Percentiles rank a stretch among this genome's conserved stretches.
phyloP scores from a whole-genome alignment of 2,888 invertebrate species.

The Drosophila macrothrix region DNA sequence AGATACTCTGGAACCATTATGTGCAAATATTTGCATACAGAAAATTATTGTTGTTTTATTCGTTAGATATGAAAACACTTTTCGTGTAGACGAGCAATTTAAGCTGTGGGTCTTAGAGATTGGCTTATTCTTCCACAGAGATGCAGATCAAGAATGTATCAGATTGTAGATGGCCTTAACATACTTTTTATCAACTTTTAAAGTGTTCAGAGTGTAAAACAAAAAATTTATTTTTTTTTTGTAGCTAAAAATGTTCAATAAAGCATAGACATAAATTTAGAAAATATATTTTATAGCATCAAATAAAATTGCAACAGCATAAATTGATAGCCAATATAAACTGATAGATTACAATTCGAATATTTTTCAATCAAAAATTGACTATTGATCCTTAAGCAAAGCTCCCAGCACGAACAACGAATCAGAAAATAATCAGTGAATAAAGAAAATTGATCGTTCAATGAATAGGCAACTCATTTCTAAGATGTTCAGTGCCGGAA shows the following conservation, averaged over 20 bases:
- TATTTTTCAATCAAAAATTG: neutral
- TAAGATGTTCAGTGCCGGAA: slow-evolving; percentile 22
- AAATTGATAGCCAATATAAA: neutral
- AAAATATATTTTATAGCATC: neutral
- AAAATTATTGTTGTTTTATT: neutral
- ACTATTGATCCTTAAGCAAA: neutral
- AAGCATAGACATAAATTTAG: neutral
- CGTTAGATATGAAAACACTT: neutral
- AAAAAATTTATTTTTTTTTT: neutral
- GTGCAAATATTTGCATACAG: neutral
- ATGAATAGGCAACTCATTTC: slow-evolving; percentile 25
- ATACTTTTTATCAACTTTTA: neutral
- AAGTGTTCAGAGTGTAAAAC: neutral
- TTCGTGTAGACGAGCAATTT: neutral
- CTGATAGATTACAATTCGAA: too few species aligned
- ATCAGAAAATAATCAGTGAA: slow-evolving; percentile 1
- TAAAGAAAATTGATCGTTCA: slow-evolving; percentile 14
- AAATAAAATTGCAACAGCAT: neutral
- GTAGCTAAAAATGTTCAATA: neutral
- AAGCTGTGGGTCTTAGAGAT: neutral
- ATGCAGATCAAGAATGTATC: neutral
- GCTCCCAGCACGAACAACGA: neutral
- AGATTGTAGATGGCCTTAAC: neutral
- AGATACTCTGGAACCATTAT: neutral
- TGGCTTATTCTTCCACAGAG: neutral